Evolutionary conservation across 2,113 vertebrate species (phyloP), one percentile per base, ranked within the genome.

Genomic region (Ia io): DNA sequence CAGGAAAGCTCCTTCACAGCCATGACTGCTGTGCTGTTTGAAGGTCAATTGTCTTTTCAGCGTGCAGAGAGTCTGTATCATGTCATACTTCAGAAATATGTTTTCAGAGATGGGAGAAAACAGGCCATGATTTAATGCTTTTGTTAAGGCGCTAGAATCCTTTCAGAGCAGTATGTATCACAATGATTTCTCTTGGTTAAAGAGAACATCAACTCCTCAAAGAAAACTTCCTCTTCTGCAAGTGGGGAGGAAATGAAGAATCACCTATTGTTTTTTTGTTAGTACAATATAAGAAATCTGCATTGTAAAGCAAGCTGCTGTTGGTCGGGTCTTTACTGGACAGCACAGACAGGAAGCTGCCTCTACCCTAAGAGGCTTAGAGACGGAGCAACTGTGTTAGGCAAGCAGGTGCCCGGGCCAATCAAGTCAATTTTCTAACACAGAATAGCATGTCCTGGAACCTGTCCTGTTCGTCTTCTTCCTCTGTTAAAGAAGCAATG

Each of bases 81-180:
- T n/a, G 42, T 82, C 80, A 44, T 32, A 70, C n/a, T 89, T 94
- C n/a, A 94, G 89, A 92, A 90, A 93, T 67, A 67, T 25, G 61
- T 90, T 92, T 95, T 73, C 18, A 53, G 79, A 92, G 56, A 88
- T 30, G 80, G 47, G 37, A 95, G 92, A 92, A 63, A 89, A 71
- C 40, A 92, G 71, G 59, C 42, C 14, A 79, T 47, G 59, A 51
- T 84, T 88, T 92, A 73, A 32, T 78, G 87, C 70, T 96, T 89
- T 74, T 74, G 22, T 95, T 76, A 85, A 94, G 82, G 63, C 28
- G 32, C 28, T 69, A 2, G 40, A 87, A 74, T 83, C 92, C 47
- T 91, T 67, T 74, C 59, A 92, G 61, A 95, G 74, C 35, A 65
- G 4, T 63, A 37, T 12, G 23, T 3, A 73, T 17, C 71, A 76